These are phyloP conservation scores for Platysternon megacephalum DNA, from an alignment of 2,113 vertebrate species.

Conservation along the genomic window DNA sequence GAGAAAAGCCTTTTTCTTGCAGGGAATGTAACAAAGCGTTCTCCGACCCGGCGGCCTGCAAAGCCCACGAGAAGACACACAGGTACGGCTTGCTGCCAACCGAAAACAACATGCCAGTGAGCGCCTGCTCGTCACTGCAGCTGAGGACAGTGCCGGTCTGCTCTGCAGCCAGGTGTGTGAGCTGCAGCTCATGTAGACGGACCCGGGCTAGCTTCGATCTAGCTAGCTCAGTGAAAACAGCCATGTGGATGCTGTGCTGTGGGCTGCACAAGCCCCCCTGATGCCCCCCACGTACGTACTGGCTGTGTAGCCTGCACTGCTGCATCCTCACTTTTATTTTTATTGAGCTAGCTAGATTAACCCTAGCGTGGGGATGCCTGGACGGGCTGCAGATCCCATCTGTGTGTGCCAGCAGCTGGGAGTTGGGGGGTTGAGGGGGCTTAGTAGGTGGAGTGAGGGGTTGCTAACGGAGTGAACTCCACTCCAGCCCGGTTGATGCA, in stretches of 20 bases:
- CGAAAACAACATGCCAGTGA: background rate
- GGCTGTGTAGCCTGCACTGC: no score
- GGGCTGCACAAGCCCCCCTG: background rate
- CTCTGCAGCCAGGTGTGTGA: background rate
- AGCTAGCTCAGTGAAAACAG: background rate
- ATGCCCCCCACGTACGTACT: background rate
- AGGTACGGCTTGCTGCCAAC: conserved; percentile 72
- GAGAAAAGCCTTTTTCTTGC: conserved; percentile 96
- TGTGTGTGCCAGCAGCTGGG: background rate
- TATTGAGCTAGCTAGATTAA: background rate
- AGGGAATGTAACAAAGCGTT: conserved; percentile 96
- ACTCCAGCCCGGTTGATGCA: background rate
- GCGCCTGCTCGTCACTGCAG: background rate
- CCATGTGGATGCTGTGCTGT: background rate
- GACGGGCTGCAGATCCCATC: background rate
- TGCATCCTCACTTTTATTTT: background rate
- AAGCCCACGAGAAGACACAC: conserved; percentile 98
- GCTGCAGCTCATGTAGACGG: background rate
- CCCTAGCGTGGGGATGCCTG: background rate
- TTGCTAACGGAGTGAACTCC: rapidly evolving
- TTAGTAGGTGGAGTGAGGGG: rapidly evolving
- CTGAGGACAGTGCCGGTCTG: background rate
- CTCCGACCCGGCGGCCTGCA: conserved; percentile 95
- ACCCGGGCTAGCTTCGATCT: background rate
- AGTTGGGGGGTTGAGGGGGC: no score